Evolutionary conservation across 2,113 vertebrate genomes (phyloP), one percentile per base, ranked within the genome.

Genomic region (Myotis yumanensis): DNA sequence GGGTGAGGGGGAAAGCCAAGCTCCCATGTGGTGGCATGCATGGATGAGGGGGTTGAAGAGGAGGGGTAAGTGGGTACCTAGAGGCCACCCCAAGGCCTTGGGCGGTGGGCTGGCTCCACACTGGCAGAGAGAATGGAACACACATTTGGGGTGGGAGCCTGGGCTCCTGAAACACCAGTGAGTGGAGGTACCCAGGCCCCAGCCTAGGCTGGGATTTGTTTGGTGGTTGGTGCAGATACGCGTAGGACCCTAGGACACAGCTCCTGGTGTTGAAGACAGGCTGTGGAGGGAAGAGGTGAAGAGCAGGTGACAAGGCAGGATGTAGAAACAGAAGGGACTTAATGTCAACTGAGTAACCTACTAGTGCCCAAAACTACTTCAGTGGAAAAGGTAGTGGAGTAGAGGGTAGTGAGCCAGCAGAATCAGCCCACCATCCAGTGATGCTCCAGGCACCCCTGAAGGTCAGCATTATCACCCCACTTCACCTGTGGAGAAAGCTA

Each of bases 141-240:
- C 66, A 25, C 64, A 9, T 64, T 43, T 11, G 46, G 18, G 46
- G 10, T 43, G 14, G 2, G 32, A 0, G 30, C 46, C 52, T 35
- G 18, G 30, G 11, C 23, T 66, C 88, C 89, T 5, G 40, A 43
- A 35, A 68, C 25, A 15, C 71, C 7, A 0, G 20, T 51, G 25
- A 46, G 32, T 11, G 4, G 9, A 9, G 22, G 37, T 28, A 25
- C 18, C 10, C 52, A 40, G 25, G 16, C 46, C 76, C 10, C 4
- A 10, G 18, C 35, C 12, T 37, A 62, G 51, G 68, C 32, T 64
- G 35, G 51, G 35, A 28, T 6, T 64, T 11, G 5, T 30, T 64
- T 15, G 28, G 1, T 30, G 0, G 5, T 57, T 35, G 5, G 17
- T 3, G 40, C 4, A 0, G 32, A 12, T 25, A 10, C 2, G 3